A percentile compares a stretch with the other conserved stretches of the same genome.
phyloP scores from a whole-genome alignment of 2,888 invertebrate genomes.

The Chrysotoxum bicinctum region DNA sequence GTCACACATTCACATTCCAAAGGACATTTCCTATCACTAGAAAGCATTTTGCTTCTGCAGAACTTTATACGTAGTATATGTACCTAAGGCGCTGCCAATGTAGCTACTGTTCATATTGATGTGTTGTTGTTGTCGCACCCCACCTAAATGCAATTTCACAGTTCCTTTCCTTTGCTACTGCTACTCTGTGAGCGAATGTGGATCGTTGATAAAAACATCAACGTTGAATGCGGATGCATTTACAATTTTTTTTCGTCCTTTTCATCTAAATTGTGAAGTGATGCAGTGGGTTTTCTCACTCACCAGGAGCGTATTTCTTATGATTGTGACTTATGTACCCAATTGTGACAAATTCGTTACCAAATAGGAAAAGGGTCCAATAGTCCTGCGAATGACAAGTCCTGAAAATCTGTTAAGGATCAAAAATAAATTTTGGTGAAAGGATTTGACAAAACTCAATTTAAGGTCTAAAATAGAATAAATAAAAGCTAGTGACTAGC shows the following conservation, averaged over 20 bases:
- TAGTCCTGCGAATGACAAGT: too few relatives aligned
- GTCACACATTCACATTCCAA: conserved; percentile 30
- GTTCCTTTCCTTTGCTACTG: conserved; percentile 50
- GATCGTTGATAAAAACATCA: conserved; percentile 69
- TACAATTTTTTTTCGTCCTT: conserved; percentile 65
- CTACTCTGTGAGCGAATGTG: conserved; percentile 51
- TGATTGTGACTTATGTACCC: neutral
- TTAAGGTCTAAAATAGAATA: too few relatives aligned
- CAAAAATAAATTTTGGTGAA: too few relatives aligned
- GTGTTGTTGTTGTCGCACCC: neutral
- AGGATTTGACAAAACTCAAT: too few relatives aligned
- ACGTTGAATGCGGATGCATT: conserved; percentile 67
- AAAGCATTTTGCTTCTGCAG: conserved; percentile 12
- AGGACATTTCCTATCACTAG: conserved; percentile 39
- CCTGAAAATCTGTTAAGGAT: too few relatives aligned
- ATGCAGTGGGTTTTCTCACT: neutral
- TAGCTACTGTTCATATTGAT: too few relatives aligned
- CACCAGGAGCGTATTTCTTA: neutral
- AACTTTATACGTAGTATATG: neutral
- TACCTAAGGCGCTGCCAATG: neutral
- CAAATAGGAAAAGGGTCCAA: too few relatives aligned
- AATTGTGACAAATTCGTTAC: neutral
- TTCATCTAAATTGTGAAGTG: conserved; percentile 37
- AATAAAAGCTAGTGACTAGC: too few relatives aligned
- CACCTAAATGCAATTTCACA: conserved; percentile 68